These are phyloP conservation scores for Eristalinus aeneus DNA, from an alignment of 2,888 invertebrate species.

Conservation along the genomic window DNA sequence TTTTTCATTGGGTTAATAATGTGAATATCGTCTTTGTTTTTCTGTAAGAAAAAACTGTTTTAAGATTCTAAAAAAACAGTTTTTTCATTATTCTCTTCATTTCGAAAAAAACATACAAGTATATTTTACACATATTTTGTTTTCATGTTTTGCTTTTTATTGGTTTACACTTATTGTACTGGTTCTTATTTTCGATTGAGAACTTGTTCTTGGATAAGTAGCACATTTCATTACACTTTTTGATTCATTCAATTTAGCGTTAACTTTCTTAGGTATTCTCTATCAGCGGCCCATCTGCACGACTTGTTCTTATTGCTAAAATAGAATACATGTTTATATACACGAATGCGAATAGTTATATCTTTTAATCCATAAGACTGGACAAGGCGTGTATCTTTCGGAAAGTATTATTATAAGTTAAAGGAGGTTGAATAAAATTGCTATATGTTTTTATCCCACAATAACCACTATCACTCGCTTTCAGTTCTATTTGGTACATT, in stretches of 20 bases:
- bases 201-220: slow-evolving; percentile 1
- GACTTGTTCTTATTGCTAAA: background rate
- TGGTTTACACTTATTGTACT: slow-evolving; percentile 36
- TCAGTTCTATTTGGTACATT: slow-evolving; percentile 7
- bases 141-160: background rate
- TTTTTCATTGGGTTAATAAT: slow-evolving; percentile 21
- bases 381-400: slow-evolving; percentile 1
- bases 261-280: background rate
- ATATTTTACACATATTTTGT: slow-evolving; percentile 21
- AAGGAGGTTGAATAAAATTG: background rate
- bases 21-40: background rate
- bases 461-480: background rate
- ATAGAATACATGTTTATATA: slow-evolving; percentile 28
- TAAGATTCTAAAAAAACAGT: slow-evolving; percentile 16
- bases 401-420: background rate
- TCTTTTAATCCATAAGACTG: background rate
- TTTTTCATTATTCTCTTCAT: slow-evolving; percentile 1
- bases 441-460: background rate
- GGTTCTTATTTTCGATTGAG: slow-evolving; percentile 11
- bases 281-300: background rate
- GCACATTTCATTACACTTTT: background rate
- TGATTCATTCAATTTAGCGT: background rate
- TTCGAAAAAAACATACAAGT: slow-evolving; percentile 7
- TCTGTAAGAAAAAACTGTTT: background rate
- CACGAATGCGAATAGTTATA: slow-evolving; percentile 26